Evolutionary conservation across 2,113 vertebrate species (phyloP), one percentile per base, ranked within the genome.

Genomic region (Balaeniceps rex): DNA sequence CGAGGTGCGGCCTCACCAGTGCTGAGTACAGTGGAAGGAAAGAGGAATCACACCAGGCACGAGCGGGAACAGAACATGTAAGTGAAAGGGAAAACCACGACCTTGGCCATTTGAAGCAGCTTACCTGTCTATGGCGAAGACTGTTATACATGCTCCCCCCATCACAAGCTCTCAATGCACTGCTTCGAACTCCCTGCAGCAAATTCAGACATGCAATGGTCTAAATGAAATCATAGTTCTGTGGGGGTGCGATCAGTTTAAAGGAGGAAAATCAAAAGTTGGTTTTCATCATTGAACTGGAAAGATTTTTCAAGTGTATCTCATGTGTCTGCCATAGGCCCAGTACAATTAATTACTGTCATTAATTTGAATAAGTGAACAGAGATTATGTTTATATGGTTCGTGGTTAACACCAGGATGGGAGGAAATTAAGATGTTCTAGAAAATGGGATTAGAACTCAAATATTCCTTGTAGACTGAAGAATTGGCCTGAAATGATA

Each of bases 71-170:
- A 28, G 38, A 25, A 3, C 0, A 4, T 29, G 34, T 19, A 6
- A 19, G 8, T 28, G 40, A 10, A 22, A 23, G 51, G 34, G 40
- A 49, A 83, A 55, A 49, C 34, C 3, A 11, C 4, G 23, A 13
- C 34, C 23, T 12, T 46, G 47, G 42, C 72, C 14, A 5, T 5
- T 7, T n/a, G 36, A 15, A 76, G 42, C 12, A 28, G 4, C 55
- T 94, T 96, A 99, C 99, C 98, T 99, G 98, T 91, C 98, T 98
- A 87, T 99, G 99, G 94, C 95, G 97, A 44, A 94, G 96, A 93
- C 89, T 97, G 98, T 99, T 99, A 87, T 57, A 77, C 6, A 3
- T 7, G 19, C 34, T 28, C 29, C 98, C 99, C n/a, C 98, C 98
- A 44, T 99, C 98, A 69, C 97, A 99, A 9, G 98, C 98, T 97